Conservation (phyloP, 1,140 invertebrate genomes). For the Camponotus pennsylvanicus region DNA sequence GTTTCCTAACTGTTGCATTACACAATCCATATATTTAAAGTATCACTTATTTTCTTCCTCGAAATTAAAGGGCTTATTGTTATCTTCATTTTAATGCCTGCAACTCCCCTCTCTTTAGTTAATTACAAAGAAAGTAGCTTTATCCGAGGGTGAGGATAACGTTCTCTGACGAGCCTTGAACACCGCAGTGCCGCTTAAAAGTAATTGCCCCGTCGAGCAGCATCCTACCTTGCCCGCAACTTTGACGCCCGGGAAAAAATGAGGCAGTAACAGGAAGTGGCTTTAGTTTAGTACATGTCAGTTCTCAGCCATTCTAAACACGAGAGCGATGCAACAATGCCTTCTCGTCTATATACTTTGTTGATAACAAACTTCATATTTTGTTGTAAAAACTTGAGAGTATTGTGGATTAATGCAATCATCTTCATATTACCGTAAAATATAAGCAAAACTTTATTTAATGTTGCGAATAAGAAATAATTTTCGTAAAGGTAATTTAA, state of each 20-base stretch:
- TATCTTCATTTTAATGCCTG: constrained; percentile 77
- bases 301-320: constrained; percentile 43
- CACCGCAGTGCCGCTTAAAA: constrained; percentile 70
- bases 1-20: not conserved
- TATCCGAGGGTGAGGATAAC: constrained; percentile 70
- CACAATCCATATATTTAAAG: not conserved
- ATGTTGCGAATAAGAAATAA: too few species aligned
- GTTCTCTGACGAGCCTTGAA: constrained; percentile 65
- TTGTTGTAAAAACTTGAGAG: constrained; percentile 20
- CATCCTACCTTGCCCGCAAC: constrained; percentile 45
- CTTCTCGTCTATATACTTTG: constrained; percentile 27
- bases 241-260: constrained; percentile 57
- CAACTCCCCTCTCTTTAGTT: constrained; percentile 65
- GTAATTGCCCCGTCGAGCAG: constrained; percentile 69
- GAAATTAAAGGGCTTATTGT: constrained; percentile 73
- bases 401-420: constrained; percentile 23
- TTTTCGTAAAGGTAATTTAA: not conserved
- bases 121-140: constrained; percentile 78
- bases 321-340: constrained; percentile 41
- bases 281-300: constrained; percentile 48
- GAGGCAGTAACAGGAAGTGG: constrained; percentile 43
- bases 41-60: constrained; percentile 33
- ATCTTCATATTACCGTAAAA: not conserved
- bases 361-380: constrained; percentile 51
- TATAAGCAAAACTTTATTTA: too few species aligned